Conservation (phyloP, 2,113 vertebrate genomes). For the Channa maculata region DNA sequence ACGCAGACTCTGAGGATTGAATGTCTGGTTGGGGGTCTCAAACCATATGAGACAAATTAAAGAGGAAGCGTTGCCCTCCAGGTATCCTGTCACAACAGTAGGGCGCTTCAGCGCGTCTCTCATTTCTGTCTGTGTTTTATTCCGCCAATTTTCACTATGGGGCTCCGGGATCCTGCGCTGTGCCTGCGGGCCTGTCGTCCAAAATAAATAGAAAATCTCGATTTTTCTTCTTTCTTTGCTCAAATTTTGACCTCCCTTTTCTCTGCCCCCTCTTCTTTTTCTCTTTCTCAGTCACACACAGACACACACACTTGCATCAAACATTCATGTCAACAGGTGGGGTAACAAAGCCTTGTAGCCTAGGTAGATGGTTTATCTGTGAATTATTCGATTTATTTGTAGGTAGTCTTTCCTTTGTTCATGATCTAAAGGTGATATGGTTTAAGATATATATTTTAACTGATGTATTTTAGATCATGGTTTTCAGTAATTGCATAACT, state of each 20-base stretch:
- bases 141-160: slow-evolving; percentile 72
- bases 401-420: too few relatives aligned
- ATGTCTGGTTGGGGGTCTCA: slow-evolving; percentile 75
- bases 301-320: slow-evolving; percentile 2
- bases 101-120: slow-evolving; percentile 68
- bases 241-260: slow-evolving; percentile 31
- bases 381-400: too few relatives aligned
- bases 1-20: slow-evolving; percentile 64
- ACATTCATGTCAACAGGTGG: slow-evolving; percentile 64
- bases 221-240: slow-evolving; percentile 32
- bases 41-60: slow-evolving; percentile 81
- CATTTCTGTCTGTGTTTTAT: slow-evolving; percentile 79
- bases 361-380: background rate
- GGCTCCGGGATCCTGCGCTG: slow-evolving; percentile 50
- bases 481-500: too few relatives aligned
- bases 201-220: slow-evolving; percentile 57
- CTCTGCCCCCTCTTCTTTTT: background rate
- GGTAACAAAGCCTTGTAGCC: background rate
- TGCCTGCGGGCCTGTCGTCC: slow-evolving; percentile 45
- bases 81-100: slow-evolving; percentile 81
- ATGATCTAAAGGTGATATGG: too few relatives aligned
- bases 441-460: background rate
- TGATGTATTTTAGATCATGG: too few relatives aligned
- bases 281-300: slow-evolving; percentile 5
- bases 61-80: slow-evolving; percentile 78